These are phyloP conservation scores for Asobara japonica DNA, from an alignment of 1,140 invertebrate species.

Conservation along the genomic window DNA sequence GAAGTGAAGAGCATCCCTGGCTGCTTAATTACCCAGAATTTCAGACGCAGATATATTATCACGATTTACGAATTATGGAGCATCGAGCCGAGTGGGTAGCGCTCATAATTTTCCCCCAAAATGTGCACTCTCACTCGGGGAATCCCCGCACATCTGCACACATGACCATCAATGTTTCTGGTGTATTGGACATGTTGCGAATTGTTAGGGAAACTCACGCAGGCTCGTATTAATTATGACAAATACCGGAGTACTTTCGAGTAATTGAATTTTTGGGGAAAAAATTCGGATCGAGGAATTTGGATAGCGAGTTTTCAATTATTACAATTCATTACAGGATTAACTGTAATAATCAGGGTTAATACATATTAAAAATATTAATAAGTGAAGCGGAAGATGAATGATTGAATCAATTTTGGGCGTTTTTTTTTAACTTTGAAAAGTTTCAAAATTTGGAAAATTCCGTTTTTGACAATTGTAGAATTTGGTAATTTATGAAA, in stretches of 20 bases:
- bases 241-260: neutral
- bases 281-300: neutral
- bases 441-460: no score
- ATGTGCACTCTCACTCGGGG: neutral
- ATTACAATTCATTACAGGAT: slow-evolving; percentile 10
- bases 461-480: no score
- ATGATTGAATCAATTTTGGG: no score
- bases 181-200: neutral
- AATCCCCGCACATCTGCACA: neutral
- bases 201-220: neutral
- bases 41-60: slow-evolving; percentile 29
- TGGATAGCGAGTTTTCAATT: neutral
- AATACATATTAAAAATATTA: no score
- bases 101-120: slow-evolving; percentile 20
- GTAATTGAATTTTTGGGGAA: neutral
- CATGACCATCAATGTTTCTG: neutral
- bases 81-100: slow-evolving; percentile 33
- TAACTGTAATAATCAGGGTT: slow-evolving; percentile 1
- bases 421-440: no score
- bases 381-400: no score
- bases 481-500: no score
- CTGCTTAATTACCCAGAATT: neutral
- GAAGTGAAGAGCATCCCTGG: neutral
- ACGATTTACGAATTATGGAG: slow-evolving; percentile 40
- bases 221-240: neutral